Evolutionary conservation across 2,888 invertebrate genomes (phyloP).

Genomic region (Anagyrus pseudococci): DNA sequence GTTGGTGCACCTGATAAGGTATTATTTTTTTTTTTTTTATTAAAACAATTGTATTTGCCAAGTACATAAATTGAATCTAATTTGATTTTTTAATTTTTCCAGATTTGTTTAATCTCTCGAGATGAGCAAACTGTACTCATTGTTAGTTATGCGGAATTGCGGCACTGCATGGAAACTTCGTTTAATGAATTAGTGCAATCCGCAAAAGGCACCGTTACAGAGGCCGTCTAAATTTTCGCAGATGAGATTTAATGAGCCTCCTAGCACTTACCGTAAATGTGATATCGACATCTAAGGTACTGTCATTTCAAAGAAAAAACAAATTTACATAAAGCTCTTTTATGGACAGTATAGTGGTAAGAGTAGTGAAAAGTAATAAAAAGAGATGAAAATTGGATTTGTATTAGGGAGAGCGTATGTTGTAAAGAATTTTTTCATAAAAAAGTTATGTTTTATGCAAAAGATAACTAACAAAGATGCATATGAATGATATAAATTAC

Average conservation of each 20-base stretch:
- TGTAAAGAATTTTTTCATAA: constrained; percentile 37
- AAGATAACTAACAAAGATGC: constrained; percentile 17
- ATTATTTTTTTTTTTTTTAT: constrained; percentile 33
- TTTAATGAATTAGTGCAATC: constrained; percentile 75
- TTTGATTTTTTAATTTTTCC: constrained; percentile 37
- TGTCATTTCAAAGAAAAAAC: constrained; percentile 46
- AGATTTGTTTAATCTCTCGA: constrained; percentile 94
- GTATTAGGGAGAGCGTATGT: constrained; percentile 22
- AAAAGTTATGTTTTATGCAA: constrained; percentile 19
- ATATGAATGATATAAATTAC: constrained; percentile 34
- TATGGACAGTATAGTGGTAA: constrained; percentile 36
- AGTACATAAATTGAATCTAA: background rate
- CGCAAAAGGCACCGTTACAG: constrained; percentile 31
- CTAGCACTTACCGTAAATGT: constrained; percentile 54
- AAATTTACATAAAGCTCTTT: constrained; percentile 19
- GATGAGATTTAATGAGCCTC: constrained; percentile 20
- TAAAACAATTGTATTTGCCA: constrained; percentile 32
- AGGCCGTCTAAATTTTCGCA: constrained; percentile 28
- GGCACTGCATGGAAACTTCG: constrained; percentile 92
- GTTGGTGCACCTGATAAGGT: constrained; percentile 83
- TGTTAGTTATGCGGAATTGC: constrained; percentile 93
- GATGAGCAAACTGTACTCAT: constrained; percentile 97
- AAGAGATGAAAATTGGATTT: constrained; percentile 8
- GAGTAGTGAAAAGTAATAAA: constrained; percentile 29
- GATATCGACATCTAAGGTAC: constrained; percentile 58